Base-by-base conservation (phyloP, 1,140 invertebrate genomes). In the Trypoxylus dichotomus region DNA sequence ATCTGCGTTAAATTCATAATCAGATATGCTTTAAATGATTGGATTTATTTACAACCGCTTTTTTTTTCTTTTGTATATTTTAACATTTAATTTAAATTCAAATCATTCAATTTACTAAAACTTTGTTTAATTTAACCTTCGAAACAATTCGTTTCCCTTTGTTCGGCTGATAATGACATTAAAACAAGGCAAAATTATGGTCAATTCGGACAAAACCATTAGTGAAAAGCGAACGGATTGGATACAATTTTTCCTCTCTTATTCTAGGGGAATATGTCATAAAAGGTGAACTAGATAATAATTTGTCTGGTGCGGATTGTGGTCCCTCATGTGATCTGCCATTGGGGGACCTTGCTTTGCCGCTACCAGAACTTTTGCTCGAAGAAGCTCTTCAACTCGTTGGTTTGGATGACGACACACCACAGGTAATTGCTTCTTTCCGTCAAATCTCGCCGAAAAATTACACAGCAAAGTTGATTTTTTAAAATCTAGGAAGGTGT, bases 381-480 rank as follows among this genome's bases (percentile, higher is more conserved):
- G 92, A 93, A 82, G 92, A 93, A 83, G 92, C 92, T 41, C 88
- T 94, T 8, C 91, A 92, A 82, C 89, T 93, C 24, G 91, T 93
- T 54, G 92, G 91, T 75, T 89, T 94, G 83, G 90, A 93, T 84
- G 92, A 93, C 85, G 89, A 88, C 81, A 85, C 87, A 68, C 83
- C 88, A 79, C 87, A 89, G 86, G 89, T 90, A 79, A 77, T 58
- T 79, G 76, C 24, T 78, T 29, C 71, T 24, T 27, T 63, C 8
- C 19, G 7, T 0, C 5, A 13, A 8, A 47, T 47, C 75, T 72
- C 74, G 80, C 85, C 83, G 79, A 24, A 27, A 13, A 63, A 24
- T 19, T 21, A 63, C 3, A 63, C n/a, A 63, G 19, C 8, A 11
- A 25, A 63, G 3, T 3, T 19, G 19, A 11, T 42, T 71, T 73